Percentiles rank a stretch among this genome's conserved stretches.
Conservation (phyloP, 2,113 vertebrate species). For the Sorex araneus region DNA sequence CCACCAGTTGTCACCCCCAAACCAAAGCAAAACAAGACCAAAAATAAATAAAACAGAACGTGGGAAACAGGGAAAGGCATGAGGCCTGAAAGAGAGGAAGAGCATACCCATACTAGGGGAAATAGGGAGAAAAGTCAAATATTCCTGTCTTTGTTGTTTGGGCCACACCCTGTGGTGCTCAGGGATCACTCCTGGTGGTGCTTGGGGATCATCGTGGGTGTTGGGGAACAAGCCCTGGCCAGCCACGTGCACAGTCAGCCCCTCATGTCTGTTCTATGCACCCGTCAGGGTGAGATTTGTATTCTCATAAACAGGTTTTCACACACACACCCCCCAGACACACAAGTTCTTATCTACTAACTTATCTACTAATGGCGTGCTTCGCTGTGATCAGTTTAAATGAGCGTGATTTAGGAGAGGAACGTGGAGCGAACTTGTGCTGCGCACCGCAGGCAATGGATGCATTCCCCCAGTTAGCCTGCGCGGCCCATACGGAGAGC, state of each 20-base stretch:
- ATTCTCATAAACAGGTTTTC: neutral
- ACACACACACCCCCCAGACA: neutral
- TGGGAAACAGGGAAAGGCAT: neutral
- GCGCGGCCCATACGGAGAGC: slow-evolving; percentile 48
- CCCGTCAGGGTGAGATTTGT: neutral
- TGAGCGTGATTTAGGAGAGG: neutral
- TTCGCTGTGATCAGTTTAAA: neutral
- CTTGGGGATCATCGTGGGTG: too few species aligned
- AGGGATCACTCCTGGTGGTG: too few species aligned
- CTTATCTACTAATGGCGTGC: neutral
- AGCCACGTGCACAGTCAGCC: too few species aligned
- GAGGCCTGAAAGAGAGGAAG: neutral
- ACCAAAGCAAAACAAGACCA: too few species aligned
- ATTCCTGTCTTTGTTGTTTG: neutral
- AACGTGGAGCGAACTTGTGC: slow-evolving; percentile 48
- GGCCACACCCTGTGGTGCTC: too few species aligned
- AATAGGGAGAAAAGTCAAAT: neutral
- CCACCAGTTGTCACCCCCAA: too few species aligned
- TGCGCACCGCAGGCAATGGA: slow-evolving; percentile 52
- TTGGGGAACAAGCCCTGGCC: neutral
- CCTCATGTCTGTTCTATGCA: neutral
- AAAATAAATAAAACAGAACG: too few species aligned
- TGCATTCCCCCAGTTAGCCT: slow-evolving; percentile 58
- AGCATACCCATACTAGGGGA: neutral
- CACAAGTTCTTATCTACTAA: neutral